Percentiles rank a stretch among this genome's conserved stretches.
phyloP scores from a whole-genome alignment of 2,888 invertebrate genomes.

The Malachius bipustulatus region DNA sequence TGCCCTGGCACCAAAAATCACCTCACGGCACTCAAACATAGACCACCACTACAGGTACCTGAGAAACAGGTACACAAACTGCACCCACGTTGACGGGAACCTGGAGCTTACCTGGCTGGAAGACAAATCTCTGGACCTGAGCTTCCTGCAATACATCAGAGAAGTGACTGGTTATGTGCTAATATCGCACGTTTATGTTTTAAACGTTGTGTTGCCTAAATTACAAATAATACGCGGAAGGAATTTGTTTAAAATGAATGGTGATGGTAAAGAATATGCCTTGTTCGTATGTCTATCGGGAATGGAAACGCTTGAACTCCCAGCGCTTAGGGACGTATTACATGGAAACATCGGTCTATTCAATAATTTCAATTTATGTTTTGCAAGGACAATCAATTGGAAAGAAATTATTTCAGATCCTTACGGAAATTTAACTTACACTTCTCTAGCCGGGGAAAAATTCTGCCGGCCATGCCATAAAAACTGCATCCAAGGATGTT shows the following conservation, averaged over 20 bases:
- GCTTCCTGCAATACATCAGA: slow-evolving; percentile 83
- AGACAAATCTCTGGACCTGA: slow-evolving; percentile 73
- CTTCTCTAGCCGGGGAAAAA: slow-evolving; percentile 65
- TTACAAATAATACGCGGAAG: slow-evolving; percentile 91
- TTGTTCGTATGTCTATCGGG: slow-evolving; percentile 78
- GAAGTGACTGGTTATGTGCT: slow-evolving; percentile 95
- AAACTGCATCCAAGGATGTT: slow-evolving; percentile 79
- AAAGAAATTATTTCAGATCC: slow-evolving; percentile 80
- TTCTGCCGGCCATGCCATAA: slow-evolving; percentile 68
- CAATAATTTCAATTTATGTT: slow-evolving; percentile 90
- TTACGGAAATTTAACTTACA: slow-evolving; percentile 59
- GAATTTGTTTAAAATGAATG: slow-evolving; percentile 76
- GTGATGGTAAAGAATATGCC: slow-evolving; percentile 72
- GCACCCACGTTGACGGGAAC: slow-evolving; percentile 97
- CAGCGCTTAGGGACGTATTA: slow-evolving; percentile 79
- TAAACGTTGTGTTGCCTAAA: slow-evolving; percentile 70
- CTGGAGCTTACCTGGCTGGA: slow-evolving; percentile 93
- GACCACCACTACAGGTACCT: slow-evolving; percentile 88
- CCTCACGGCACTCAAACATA: slow-evolving; percentile 80
- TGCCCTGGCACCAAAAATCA: slow-evolving; percentile 92
- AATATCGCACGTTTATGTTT: slow-evolving; percentile 84
- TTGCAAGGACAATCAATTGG: slow-evolving; percentile 87
- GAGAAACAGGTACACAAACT: slow-evolving; percentile 89
- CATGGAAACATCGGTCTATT: slow-evolving; percentile 84
- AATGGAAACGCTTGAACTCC: slow-evolving; percentile 77